phyloP scores from a whole-genome alignment of 2,888 invertebrate species.

The Metacarcinus magister region DNA sequence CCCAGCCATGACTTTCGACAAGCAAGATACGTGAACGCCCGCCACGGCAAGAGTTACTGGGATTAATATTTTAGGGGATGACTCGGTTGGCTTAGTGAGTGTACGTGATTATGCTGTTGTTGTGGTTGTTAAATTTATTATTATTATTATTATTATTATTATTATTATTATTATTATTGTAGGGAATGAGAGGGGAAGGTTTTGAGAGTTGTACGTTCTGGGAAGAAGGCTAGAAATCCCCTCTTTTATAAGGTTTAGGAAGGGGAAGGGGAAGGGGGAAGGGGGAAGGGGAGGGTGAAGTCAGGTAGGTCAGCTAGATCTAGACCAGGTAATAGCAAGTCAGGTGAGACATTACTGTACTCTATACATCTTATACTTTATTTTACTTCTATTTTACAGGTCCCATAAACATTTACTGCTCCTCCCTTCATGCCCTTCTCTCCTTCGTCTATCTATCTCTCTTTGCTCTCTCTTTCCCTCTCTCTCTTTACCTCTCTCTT shows the following conservation, averaged over 20 bases:
- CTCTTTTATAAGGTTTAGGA: background rate
- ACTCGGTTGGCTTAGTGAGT: too few species aligned
- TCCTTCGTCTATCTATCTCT: background rate
- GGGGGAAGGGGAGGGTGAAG: background rate
- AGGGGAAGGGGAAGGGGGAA: background rate
- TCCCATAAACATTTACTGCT: constrained; percentile 6
- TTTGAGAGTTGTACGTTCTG: background rate
- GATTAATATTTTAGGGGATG: too few species aligned
- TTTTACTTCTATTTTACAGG: constrained; percentile 30
- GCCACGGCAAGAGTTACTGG: background rate
- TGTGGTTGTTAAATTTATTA: background rate
- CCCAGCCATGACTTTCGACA: background rate
- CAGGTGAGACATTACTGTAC: background rate
- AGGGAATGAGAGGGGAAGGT: background rate
- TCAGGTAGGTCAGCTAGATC: background rate
- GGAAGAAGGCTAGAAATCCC: background rate
- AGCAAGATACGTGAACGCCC: background rate
- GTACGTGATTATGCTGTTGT: background rate
- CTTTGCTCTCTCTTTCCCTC: background rate
- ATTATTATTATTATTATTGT: background rate
- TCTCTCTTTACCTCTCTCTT: background rate
- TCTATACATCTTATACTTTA: too few species aligned
- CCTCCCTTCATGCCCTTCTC: background rate
- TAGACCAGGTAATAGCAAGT: background rate
- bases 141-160: background rate